A percentile compares a stretch with the other conserved stretches of the same genome.
These are phyloP conservation scores for Coracias cyanogaster DNA, from an alignment of 2,797 vertebrate species.

Conservation along the genomic window DNA sequence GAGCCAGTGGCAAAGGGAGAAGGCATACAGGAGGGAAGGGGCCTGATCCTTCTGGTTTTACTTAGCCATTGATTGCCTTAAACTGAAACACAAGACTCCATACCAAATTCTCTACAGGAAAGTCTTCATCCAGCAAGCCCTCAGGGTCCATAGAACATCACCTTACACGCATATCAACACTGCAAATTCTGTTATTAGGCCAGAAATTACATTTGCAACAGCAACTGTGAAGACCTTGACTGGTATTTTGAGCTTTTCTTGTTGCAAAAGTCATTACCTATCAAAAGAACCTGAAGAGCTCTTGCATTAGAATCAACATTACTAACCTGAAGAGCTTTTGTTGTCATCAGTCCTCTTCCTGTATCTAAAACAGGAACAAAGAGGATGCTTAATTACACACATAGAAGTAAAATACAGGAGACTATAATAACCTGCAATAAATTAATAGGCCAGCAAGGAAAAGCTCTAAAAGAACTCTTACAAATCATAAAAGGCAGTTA, in stretches of 20 bases:
- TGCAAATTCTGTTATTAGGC: not conserved
- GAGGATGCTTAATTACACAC: not conserved
- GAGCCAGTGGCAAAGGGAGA: not conserved
- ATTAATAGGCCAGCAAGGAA: not conserved
- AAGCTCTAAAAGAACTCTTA: not conserved
- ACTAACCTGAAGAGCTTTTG: conserved; percentile 83
- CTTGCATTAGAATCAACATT: not conserved
- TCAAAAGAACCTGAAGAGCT: not conserved
- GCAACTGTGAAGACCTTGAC: not conserved
- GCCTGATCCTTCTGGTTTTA: not conserved
- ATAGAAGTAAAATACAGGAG: not conserved
- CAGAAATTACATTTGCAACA: not conserved
- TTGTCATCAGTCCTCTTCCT: conserved; percentile 90
- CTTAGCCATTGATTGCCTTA: not conserved
- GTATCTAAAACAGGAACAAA: conserved; percentile 80
- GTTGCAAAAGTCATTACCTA: not conserved
- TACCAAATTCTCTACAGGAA: not conserved
- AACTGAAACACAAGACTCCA: not conserved
- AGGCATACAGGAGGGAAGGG: not conserved
- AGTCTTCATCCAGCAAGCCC: not conserved
- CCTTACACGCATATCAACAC: not conserved
- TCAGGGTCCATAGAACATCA: not conserved
- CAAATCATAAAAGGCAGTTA: not conserved
- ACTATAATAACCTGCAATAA: not conserved
- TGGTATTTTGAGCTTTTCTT: not conserved